Evolutionary conservation across 1,140 invertebrate species (phyloP).

Genomic region (Cecropterus lyciades): DNA sequence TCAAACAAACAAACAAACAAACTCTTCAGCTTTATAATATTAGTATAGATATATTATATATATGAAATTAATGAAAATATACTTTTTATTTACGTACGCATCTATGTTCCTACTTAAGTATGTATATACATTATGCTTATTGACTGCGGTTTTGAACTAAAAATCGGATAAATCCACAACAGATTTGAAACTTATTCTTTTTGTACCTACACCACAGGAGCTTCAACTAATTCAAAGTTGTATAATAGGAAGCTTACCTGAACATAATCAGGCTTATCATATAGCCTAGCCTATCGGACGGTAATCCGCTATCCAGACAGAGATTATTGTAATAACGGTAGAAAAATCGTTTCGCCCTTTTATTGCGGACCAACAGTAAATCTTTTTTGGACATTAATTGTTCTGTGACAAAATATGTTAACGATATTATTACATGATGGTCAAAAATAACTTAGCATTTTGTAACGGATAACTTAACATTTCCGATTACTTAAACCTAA

Average conservation of each 20-base stretch:
- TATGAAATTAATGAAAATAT: no score
- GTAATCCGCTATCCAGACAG: slow-evolving; percentile 14
- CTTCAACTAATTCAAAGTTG: slow-evolving; percentile 9
- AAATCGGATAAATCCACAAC: neutral
- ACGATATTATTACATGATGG: no score
- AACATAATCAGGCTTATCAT: slow-evolving; percentile 17
- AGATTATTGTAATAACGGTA: slow-evolving; percentile 23
- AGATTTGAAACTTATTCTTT: neutral
- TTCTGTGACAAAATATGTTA: no score
- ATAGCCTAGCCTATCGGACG: neutral
- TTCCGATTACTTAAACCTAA: no score
- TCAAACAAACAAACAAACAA: no score
- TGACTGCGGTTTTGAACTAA: neutral
- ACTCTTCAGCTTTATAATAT: no score
- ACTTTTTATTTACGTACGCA: no score
- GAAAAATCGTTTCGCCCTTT: neutral
- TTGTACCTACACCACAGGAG: neutral
- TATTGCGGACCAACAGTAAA: neutral
- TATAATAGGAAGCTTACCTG: slow-evolving; percentile 9
- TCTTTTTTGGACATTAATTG: neutral
- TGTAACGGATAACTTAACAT: no score
- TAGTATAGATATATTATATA: no score
- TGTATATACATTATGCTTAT: neutral
- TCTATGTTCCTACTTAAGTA: no score
- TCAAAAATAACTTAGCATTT: no score